These are phyloP conservation scores for Oceanites oceanicus DNA, from an alignment of 2,113 vertebrate species.

Conservation along the genomic window DNA sequence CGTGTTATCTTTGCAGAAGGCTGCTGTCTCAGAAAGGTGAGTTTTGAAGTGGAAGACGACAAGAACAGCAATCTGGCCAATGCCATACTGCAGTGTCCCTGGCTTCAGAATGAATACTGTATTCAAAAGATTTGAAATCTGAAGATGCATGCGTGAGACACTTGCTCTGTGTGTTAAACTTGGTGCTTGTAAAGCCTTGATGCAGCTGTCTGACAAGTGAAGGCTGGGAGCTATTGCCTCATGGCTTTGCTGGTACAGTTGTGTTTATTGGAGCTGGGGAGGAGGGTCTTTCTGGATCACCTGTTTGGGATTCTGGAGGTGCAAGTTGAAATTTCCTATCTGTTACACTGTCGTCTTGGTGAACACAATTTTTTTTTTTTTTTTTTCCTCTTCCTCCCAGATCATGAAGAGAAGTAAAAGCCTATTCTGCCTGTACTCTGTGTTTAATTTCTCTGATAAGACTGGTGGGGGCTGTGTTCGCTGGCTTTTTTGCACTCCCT, in stretches of 20 bases:
- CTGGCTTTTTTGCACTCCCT: neutral
- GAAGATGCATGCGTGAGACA: neutral
- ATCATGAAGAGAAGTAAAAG: neutral
- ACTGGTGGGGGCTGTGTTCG: neutral
- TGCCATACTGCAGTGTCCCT: neutral
- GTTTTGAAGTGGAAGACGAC: neutral
- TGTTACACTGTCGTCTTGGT: neutral
- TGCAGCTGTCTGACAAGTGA: neutral
- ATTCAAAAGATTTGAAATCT: neutral
- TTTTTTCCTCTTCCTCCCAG: neutral
- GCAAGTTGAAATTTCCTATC: neutral
- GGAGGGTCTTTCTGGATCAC: neutral
- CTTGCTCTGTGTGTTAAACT: neutral
- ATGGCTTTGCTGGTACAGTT: neutral
- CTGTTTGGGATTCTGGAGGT: neutral
- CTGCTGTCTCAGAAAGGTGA: neutral
- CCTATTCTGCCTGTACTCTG: neutral
- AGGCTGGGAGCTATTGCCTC: neutral
- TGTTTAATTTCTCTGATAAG: neutral
- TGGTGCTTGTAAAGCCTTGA: neutral
- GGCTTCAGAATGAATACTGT: neutral
- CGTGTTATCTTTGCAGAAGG: neutral
- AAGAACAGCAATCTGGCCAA: neutral
- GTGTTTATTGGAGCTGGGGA: neutral
- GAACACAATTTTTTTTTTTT: neutral